A percentile compares a stretch with the other conserved stretches of the same genome.
These are phyloP conservation scores for Drosophila navojoa DNA, from an alignment of 1,140 invertebrate genomes.

Conservation along the genomic window DNA sequence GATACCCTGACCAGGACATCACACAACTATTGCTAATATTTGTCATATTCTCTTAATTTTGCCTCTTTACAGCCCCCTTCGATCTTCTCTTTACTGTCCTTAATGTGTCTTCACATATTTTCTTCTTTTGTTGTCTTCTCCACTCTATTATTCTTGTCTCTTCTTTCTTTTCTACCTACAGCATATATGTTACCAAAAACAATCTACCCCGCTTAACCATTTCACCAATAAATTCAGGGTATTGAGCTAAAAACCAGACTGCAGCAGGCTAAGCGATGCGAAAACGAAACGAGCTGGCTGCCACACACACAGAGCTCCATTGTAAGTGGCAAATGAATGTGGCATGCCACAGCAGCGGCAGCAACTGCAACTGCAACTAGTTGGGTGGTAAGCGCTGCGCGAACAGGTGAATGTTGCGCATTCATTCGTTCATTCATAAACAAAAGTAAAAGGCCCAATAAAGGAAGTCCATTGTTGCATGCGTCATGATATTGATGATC, in stretches of 20 bases:
- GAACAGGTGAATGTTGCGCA: slow-evolving; percentile 40
- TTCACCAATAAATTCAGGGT: not conserved
- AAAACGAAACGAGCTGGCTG: slow-evolving; percentile 24
- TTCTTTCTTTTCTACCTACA: too few relatives aligned
- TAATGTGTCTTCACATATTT: too few relatives aligned
- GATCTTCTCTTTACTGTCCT: too few relatives aligned
- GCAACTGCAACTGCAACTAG: slow-evolving; percentile 26
- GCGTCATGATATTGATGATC: slow-evolving; percentile 25
- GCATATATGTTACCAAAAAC: too few relatives aligned
- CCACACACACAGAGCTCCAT: slow-evolving; percentile 12
- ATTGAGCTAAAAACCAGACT: slow-evolving; percentile 18
- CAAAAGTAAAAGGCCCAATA: slow-evolving; percentile 48
- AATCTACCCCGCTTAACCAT: too few relatives aligned
- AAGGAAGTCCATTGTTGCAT: slow-evolving; percentile 39
- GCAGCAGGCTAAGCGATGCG: slow-evolving; percentile 30
- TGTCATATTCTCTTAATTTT: too few relatives aligned
- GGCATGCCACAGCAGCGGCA: slow-evolving; percentile 46
- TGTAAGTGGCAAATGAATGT: slow-evolving; percentile 20
- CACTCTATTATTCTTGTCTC: too few relatives aligned
- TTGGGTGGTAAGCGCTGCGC: not conserved
- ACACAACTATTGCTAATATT: too few relatives aligned
- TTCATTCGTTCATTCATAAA: slow-evolving; percentile 61
- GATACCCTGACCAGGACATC: too few relatives aligned
- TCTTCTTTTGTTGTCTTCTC: too few relatives aligned
- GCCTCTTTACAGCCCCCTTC: too few relatives aligned